Evolutionary conservation across 2,797 vertebrate genomes (phyloP).

Genomic region (Telmatherina bonti): DNA sequence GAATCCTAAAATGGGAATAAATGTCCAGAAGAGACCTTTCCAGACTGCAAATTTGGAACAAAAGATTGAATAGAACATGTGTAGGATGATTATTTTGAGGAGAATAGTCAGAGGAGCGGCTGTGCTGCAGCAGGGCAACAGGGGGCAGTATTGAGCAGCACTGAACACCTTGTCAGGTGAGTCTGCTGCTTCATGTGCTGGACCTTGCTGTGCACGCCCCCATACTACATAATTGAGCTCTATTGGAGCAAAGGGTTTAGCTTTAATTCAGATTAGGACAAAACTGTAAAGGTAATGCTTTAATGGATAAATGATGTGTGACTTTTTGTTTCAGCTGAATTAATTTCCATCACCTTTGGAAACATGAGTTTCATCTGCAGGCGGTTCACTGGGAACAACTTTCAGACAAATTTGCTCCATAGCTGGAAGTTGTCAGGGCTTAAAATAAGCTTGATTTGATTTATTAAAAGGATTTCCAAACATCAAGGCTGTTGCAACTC

Average conservation of each 20-base stretch:
- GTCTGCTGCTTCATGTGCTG: constrained; percentile 39
- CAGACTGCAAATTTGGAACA: neutral
- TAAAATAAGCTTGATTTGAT: constrained; percentile 12
- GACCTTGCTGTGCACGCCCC: neutral
- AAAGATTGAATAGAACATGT: neutral
- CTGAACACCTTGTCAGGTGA: constrained; percentile 66
- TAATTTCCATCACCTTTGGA: constrained; percentile 36
- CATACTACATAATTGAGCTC: neutral
- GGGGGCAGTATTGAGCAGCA: constrained; percentile 83
- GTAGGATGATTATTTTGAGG: constrained; percentile 12
- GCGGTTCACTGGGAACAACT: neutral
- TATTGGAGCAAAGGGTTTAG: neutral
- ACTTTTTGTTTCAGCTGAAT: constrained; percentile 17
- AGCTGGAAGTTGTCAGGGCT: constrained; percentile 9
- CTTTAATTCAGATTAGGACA: neutral
- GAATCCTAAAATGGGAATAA: neutral
- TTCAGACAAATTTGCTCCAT: constrained; percentile 14
- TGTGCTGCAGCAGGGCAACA: constrained; percentile 49
- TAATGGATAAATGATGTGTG: constrained; percentile 19
- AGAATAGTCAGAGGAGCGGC: constrained; percentile 30
- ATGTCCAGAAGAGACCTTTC: neutral
- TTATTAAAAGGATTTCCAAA: constrained; percentile 32
- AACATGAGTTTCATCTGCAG: constrained; percentile 40
- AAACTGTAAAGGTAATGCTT: neutral
- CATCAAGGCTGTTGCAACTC: constrained; percentile 21